Percentiles rank a stretch among this genome's conserved stretches.
These are phyloP conservation scores for Muscicapa striata DNA, from an alignment of 2,797 vertebrate genomes.

Conservation along the genomic window DNA sequence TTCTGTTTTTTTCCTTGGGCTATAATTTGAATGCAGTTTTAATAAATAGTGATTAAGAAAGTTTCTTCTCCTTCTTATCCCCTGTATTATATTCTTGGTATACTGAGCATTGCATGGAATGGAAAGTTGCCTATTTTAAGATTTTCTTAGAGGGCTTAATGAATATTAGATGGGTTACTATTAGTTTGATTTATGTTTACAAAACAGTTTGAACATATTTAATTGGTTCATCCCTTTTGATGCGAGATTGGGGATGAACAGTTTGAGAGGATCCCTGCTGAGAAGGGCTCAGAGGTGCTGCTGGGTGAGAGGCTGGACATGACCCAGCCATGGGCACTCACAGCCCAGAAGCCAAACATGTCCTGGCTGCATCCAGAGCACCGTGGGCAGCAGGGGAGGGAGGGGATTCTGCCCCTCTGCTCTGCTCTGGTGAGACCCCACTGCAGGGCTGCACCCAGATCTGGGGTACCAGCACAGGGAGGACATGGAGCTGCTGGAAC, in stretches of 20 bases:
- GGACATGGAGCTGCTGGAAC: rapidly evolving
- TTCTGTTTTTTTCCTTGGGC: background rate
- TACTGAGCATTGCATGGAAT: background rate
- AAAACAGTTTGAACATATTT: background rate
- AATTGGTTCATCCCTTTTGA: background rate
- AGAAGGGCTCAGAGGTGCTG: rapidly evolving
- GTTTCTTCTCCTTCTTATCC: background rate
- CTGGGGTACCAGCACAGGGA: background rate
- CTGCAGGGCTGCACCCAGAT: rapidly evolving
- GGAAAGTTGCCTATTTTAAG: background rate
- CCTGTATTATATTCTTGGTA: background rate
- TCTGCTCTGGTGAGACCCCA: background rate
- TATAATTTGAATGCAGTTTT: background rate
- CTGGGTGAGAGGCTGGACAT: background rate
- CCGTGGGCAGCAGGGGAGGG: background rate
- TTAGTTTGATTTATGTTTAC: background rate
- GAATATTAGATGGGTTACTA: background rate
- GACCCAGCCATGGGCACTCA: background rate
- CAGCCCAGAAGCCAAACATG: background rate
- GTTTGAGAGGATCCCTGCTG: rapidly evolving
- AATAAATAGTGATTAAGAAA: background rate
- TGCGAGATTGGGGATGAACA: background rate
- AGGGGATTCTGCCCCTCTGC: background rate
- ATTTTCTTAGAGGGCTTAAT: background rate
- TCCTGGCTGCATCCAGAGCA: background rate